Evolutionary conservation across 2,797 vertebrate species (phyloP).

Genomic region (Muscicapa comitata): DNA sequence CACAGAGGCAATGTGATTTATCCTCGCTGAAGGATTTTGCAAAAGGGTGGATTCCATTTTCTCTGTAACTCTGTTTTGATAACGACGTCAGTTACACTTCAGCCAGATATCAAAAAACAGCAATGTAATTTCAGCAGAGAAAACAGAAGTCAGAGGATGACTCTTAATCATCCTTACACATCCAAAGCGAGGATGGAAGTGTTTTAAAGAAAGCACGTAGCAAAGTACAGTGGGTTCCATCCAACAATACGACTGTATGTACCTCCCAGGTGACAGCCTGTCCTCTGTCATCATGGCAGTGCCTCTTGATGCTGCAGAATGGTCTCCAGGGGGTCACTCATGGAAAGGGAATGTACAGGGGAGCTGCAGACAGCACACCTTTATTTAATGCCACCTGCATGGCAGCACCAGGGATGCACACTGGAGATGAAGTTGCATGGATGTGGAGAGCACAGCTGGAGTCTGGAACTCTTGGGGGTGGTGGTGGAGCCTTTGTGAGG

Average conservation of each 20-base stretch:
- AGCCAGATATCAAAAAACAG: not conserved
- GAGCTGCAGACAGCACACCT: not conserved
- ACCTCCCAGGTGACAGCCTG: not conserved
- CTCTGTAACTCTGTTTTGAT: not conserved
- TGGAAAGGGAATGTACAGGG: not conserved
- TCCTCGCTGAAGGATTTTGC: constrained; percentile 8
- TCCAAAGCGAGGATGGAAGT: not conserved
- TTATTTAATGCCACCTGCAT: not conserved
- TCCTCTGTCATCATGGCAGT: not conserved
- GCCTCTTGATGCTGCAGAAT: not conserved
- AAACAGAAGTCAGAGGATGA: not conserved
- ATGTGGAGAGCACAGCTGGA: not conserved
- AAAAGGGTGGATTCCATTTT: not conserved
- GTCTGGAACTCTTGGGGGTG: not conserved
- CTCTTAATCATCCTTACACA: not conserved
- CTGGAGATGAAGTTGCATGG: not conserved
- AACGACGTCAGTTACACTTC: not conserved
- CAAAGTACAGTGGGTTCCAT: not conserved
- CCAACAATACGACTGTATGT: not conserved
- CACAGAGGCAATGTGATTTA: not conserved
- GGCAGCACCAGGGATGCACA: not conserved
- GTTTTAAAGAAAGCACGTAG: not conserved
- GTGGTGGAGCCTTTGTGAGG: not conserved
- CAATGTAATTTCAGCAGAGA: not conserved
- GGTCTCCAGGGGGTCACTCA: not conserved